Evolutionary conservation across 2,888 invertebrate species (phyloP).

Genomic region (Abscondita cerata): DNA sequence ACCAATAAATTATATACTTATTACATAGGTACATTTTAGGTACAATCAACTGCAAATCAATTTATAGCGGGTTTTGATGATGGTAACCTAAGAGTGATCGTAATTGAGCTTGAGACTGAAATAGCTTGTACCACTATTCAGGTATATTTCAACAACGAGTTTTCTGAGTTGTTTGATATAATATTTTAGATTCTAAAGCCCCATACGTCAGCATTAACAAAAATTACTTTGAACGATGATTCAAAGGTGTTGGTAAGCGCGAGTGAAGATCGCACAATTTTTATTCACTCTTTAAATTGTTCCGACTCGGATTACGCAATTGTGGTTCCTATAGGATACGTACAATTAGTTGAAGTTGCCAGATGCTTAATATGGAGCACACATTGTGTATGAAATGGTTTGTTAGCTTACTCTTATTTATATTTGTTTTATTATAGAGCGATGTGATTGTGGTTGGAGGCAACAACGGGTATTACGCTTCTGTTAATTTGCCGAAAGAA

Average conservation of each 20-base stretch:
- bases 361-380: slow-evolving; percentile 75
- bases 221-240: slow-evolving; percentile 66
- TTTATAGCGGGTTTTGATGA: slow-evolving; percentile 74
- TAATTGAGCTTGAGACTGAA: background rate
- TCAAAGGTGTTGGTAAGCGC: slow-evolving; percentile 70
- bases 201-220: slow-evolving; percentile 68
- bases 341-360: slow-evolving; percentile 68
- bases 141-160: background rate
- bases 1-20: background rate
- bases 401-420: background rate
- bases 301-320: slow-evolving; percentile 54
- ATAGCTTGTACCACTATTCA: slow-evolving; percentile 3
- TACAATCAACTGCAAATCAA: slow-evolving; percentile 70
- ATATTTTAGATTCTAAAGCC: slow-evolving; percentile 66
- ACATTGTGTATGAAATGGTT: slow-evolving; percentile 54
- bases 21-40: slow-evolving; percentile 51
- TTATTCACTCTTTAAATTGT: slow-evolving; percentile 64
- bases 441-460: background rate
- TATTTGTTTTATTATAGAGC: background rate
- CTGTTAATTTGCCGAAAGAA: background rate
- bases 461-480: background rate
- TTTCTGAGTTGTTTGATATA: background rate
- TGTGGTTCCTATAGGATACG: slow-evolving; percentile 71
- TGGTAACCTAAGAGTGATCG: slow-evolving; percentile 69
- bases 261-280: slow-evolving; percentile 73